Percentiles rank a stretch among this genome's conserved stretches.
These are phyloP conservation scores for Paratilapia polleni DNA, from an alignment of 2,113 vertebrate genomes.

Conservation along the genomic window DNA sequence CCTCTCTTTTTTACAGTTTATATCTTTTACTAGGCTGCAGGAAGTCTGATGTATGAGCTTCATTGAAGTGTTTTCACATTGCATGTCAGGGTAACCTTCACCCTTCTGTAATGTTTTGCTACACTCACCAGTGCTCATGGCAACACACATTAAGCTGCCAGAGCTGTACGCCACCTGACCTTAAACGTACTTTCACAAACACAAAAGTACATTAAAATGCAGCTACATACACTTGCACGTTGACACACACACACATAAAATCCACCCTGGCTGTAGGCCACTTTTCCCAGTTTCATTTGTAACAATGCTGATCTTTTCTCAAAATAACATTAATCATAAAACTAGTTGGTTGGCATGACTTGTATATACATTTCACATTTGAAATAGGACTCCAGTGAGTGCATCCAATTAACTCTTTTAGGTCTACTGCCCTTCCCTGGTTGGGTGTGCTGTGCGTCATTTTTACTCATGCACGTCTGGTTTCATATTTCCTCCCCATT, in stretches of 20 bases:
- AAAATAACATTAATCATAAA: constrained; percentile 57
- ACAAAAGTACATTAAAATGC: background rate
- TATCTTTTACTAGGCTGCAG: constrained; percentile 14
- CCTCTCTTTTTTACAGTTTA: constrained; percentile 14
- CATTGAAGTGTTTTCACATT: constrained; percentile 41
- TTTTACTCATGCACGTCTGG: constrained; percentile 66
- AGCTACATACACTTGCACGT: background rate
- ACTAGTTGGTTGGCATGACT: constrained; percentile 38
- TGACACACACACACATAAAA: background rate
- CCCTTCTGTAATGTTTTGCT: constrained; percentile 8
- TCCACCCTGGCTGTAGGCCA: constrained; percentile 8
- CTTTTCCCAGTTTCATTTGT: constrained; percentile 36
- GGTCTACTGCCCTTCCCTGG: constrained; percentile 46
- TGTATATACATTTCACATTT: constrained; percentile 59
- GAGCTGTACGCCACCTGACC: constrained; percentile 42
- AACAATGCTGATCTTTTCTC: constrained; percentile 54
- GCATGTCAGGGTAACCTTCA: constrained; percentile 42
- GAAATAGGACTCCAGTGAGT: constrained; percentile 46
- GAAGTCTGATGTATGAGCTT: constrained; percentile 32
- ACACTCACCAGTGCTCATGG: background rate
- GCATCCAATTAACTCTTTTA: constrained; percentile 55
- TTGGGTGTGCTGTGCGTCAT: constrained; percentile 59
- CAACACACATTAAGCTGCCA: background rate
- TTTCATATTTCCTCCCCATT: constrained; percentile 75
- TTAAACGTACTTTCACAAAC: constrained; percentile 25